These are phyloP conservation scores for Syngnathoides biaculeatus DNA, from an alignment of 2,113 vertebrate species.

Conservation along the genomic window DNA sequence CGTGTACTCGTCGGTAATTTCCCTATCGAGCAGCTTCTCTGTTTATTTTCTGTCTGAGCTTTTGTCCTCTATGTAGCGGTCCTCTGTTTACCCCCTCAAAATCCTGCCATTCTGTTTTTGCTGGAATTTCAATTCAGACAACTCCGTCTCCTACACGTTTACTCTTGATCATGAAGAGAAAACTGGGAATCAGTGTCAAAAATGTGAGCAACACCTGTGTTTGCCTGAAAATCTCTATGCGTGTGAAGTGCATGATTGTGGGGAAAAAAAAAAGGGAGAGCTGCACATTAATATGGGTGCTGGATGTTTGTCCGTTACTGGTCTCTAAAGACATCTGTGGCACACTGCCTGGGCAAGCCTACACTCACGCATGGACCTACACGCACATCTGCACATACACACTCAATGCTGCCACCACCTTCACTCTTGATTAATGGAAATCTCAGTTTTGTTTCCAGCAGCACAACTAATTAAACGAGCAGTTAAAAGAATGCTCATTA, in stretches of 20 bases:
- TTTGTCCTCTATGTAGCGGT: slow-evolving; percentile 46
- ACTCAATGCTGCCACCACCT: slow-evolving; percentile 35
- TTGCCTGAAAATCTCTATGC: slow-evolving; percentile 69
- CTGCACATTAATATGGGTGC: slow-evolving; percentile 58
- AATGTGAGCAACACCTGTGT: slow-evolving; percentile 70
- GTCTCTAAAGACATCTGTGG: slow-evolving; percentile 68
- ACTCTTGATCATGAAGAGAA: slow-evolving; percentile 73
- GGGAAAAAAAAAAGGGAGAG: slow-evolving; percentile 52
- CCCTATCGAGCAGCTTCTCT: slow-evolving; percentile 61
- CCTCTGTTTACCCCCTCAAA: slow-evolving; percentile 40
- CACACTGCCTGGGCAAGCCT: slow-evolving; percentile 78
- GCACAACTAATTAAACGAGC: slow-evolving; percentile 76
- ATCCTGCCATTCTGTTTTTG: slow-evolving; percentile 68
- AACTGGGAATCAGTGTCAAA: slow-evolving; percentile 74
- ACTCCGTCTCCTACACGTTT: slow-evolving; percentile 70
- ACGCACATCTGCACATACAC: slow-evolving; percentile 32
- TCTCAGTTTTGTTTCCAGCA: slow-evolving; percentile 76
- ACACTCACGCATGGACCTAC: slow-evolving; percentile 50
- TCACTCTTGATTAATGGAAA: slow-evolving; percentile 75
- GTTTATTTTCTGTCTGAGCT: slow-evolving; percentile 62
- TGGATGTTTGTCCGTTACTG: slow-evolving; percentile 57
- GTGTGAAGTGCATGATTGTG: slow-evolving; percentile 65
- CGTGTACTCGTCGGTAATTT: slow-evolving; percentile 53
- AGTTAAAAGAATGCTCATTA: slow-evolving; percentile 76
- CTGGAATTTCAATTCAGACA: slow-evolving; percentile 66